Evolutionary conservation across 2,113 vertebrate genomes (phyloP).

Genomic region (Entosphenus tridentatus): DNA sequence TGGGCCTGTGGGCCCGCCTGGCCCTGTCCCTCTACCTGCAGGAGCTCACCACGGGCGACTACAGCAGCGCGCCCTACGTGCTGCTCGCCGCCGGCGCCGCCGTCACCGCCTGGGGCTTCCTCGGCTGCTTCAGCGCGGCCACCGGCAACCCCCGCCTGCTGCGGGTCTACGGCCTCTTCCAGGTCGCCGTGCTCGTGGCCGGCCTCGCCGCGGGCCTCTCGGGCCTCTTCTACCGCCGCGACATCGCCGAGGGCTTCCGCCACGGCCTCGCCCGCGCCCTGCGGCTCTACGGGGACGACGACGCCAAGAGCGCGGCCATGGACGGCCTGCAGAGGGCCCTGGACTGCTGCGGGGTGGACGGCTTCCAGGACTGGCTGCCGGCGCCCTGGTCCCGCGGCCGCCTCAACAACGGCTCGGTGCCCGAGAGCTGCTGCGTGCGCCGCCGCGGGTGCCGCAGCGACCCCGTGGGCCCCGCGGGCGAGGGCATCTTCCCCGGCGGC

Average conservation of each 20-base stretch:
- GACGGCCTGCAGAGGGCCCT: conserved; percentile 40
- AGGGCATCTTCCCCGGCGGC: conserved; percentile 29
- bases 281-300: conserved; percentile 32
- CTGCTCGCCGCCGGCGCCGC: conserved; percentile 33
- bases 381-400: conserved; percentile 36
- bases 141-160: conserved; percentile 40
- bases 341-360: conserved; percentile 43
- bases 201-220: conserved; percentile 40
- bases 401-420: conserved; percentile 24
- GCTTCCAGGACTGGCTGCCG: conserved; percentile 46
- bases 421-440: conserved; percentile 41
- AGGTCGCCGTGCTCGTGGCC: conserved; percentile 27
- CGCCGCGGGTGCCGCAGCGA: conserved; percentile 34
- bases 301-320: conserved; percentile 33
- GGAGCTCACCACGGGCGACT: conserved; percentile 29
- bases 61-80: conserved; percentile 36
- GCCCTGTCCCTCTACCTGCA: conserved; percentile 40
- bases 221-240: conserved; percentile 38
- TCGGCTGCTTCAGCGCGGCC: conserved; percentile 48
- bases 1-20: conserved; percentile 47
- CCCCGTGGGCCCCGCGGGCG: conserved; percentile 17
- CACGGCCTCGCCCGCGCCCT: conserved; percentile 37
- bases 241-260: conserved; percentile 39
- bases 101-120: conserved; percentile 46
- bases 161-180: conserved; percentile 36